phyloP scores from a whole-genome alignment of 2,888 invertebrate species.

The Silvanus unidentatus region DNA sequence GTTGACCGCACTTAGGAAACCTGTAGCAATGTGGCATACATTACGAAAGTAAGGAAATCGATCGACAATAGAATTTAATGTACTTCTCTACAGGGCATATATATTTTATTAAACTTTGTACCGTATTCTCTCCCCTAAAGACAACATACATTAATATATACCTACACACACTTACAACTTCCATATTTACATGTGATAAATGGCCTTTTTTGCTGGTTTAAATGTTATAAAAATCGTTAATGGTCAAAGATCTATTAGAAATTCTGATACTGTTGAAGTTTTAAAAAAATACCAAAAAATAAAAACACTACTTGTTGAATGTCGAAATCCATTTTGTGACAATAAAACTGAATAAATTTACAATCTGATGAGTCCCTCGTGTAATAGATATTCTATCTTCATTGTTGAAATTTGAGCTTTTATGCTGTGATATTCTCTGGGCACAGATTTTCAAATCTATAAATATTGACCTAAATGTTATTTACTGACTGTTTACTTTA shows the following conservation, averaged over 20 bases:
- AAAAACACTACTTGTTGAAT: conserved; percentile 8
- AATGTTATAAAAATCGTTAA: conserved; percentile 6
- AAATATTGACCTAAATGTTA: no score
- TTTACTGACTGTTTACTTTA: no score
- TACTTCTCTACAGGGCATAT: conserved; percentile 1
- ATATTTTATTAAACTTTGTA: background rate
- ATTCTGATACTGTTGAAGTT: background rate
- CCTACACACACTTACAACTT: no score
- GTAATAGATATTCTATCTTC: conserved; percentile 15
- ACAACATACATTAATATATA: conserved; percentile 17
- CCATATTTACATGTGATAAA: conserved; percentile 40
- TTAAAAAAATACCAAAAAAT: conserved; percentile 2
- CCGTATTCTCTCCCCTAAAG: background rate
- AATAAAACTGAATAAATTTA: conserved; percentile 9
- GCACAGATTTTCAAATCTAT: conserved; percentile 18
- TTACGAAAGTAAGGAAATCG: conserved; percentile 48
- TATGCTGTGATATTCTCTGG: conserved; percentile 29
- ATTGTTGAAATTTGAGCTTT: conserved; percentile 11
- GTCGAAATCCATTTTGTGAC: conserved; percentile 14
- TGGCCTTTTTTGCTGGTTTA: conserved; percentile 13
- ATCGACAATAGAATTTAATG: background rate
- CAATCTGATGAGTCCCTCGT: conserved; percentile 4
- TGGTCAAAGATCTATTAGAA: background rate
- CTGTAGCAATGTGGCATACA: conserved; percentile 81
- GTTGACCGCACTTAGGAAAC: conserved; percentile 71